Conservation (phyloP, 2,888 invertebrate species). For the Latheticus oryzae region DNA sequence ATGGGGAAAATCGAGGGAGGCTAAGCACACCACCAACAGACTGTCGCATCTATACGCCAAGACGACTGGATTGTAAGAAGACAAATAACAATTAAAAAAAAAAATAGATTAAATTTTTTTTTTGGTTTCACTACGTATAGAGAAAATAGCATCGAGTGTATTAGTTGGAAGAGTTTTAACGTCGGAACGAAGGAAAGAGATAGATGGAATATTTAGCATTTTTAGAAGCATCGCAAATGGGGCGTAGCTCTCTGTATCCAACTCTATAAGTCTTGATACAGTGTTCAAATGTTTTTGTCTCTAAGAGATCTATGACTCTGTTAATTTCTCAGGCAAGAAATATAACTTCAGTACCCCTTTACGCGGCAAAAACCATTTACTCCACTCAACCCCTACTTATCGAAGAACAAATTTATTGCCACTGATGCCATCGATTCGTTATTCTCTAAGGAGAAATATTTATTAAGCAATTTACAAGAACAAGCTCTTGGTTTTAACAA, state of each 20-base stretch:
- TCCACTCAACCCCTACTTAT: conserved; percentile 43
- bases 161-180: conserved; percentile 1
- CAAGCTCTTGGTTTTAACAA: too few relatives aligned
- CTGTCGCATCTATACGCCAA: conserved; percentile 38
- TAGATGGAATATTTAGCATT: conserved; percentile 37
- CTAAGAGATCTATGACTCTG: conserved; percentile 58
- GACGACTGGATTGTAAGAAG: conserved; percentile 22
- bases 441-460: conserved; percentile 26
- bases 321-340: conserved; percentile 60
- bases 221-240: conserved; percentile 42
- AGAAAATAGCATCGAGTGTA: conserved; percentile 10
- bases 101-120: conserved; percentile 28
- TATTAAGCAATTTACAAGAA: conserved; percentile 28
- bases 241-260: conserved; percentile 40
- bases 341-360: conserved; percentile 58
- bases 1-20: conserved; percentile 54
- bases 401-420: conserved; percentile 44
- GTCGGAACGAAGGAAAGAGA: too few relatives aligned
- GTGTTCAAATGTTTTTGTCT: conserved; percentile 59
- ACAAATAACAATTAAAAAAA: conserved; percentile 16
- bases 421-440: conserved; percentile 31
- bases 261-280: conserved; percentile 53
- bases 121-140: not conserved
- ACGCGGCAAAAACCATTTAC: conserved; percentile 49
- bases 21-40: conserved; percentile 46